phyloP scores from a whole-genome alignment of 2,888 invertebrate genomes.

The Platynereis dumerilii region DNA sequence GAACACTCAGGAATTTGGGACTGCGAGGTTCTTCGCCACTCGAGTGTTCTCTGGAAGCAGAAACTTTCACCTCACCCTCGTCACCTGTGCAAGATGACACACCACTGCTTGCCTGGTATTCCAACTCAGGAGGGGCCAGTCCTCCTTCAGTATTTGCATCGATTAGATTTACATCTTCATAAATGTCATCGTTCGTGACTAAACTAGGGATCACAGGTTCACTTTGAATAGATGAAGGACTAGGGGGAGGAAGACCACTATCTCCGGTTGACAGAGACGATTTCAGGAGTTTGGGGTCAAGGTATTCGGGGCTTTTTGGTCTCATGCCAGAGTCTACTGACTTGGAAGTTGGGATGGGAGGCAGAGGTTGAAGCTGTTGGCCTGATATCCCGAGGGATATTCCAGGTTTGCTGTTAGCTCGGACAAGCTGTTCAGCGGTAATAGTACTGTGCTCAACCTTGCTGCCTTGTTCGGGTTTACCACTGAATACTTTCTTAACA shows the following conservation, averaged over 20 bases:
- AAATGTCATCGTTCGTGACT: constrained; percentile 19
- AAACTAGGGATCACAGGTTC: constrained; percentile 24
- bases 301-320: constrained; percentile 1
- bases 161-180: constrained; percentile 7
- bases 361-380: constrained; percentile 2
- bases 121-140: not conserved
- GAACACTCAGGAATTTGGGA: constrained; percentile 19
- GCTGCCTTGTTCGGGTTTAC: constrained; percentile 39
- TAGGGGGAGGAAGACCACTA: constrained; percentile 14
- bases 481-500: constrained; percentile 83
- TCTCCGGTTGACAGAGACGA: not conserved
- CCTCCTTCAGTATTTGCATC: constrained; percentile 5
- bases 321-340: not conserved
- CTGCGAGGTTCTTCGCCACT: constrained; percentile 5
- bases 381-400: not conserved
- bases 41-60: constrained; percentile 8
- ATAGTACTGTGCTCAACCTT: constrained; percentile 27
- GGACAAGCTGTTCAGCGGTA: constrained; percentile 27
- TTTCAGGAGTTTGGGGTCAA: not conserved
- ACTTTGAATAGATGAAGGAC: constrained; percentile 26
- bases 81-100: not conserved
- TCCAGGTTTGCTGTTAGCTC: constrained; percentile 24
- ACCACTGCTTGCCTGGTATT: constrained; percentile 7
- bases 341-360: not conserved
- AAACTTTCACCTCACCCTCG: not conserved